These are phyloP conservation scores for Hypotaenidia philippensis DNA, from an alignment of 2,797 vertebrate species.

Conservation along the genomic window DNA sequence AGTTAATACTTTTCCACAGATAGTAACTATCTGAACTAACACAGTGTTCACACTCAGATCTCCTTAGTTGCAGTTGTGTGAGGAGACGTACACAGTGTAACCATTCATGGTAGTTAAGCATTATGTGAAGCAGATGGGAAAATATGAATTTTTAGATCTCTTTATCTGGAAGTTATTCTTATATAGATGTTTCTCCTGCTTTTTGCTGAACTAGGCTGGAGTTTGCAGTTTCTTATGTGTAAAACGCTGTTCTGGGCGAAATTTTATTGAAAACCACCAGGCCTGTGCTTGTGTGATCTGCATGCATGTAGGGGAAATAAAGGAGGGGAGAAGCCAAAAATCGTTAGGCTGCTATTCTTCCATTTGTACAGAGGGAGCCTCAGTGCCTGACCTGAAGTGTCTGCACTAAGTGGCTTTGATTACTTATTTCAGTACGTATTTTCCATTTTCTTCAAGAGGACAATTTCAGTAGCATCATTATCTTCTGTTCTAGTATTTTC, in stretches of 20 bases:
- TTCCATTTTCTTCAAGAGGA: not conserved
- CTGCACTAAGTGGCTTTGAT: not conserved
- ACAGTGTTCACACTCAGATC: not conserved
- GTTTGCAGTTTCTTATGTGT: conserved; percentile 1
- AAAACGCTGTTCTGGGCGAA: conserved; percentile 5
- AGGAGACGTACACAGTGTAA: not conserved
- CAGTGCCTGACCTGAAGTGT: not conserved
- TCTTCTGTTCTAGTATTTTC: not conserved
- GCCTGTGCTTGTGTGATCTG: not conserved
- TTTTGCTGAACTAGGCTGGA: conserved; percentile 29
- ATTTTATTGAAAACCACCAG: not conserved
- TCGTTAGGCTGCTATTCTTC: not conserved
- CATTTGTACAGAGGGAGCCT: not conserved
- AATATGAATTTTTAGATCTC: not conserved
- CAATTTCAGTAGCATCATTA: not conserved
- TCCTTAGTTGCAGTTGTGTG: not conserved
- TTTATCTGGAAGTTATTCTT: not conserved
- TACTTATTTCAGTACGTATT: not conserved
- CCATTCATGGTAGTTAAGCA: not conserved
- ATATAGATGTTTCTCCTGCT: not conserved
- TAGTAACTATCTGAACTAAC: not conserved
- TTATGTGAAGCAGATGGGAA: not conserved
- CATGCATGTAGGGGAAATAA: not conserved
- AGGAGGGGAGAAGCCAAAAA: not conserved
- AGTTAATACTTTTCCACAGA: not conserved